Conservation (phyloP, 2,113 vertebrate genomes). For the Pycnonotus jocosus region DNA sequence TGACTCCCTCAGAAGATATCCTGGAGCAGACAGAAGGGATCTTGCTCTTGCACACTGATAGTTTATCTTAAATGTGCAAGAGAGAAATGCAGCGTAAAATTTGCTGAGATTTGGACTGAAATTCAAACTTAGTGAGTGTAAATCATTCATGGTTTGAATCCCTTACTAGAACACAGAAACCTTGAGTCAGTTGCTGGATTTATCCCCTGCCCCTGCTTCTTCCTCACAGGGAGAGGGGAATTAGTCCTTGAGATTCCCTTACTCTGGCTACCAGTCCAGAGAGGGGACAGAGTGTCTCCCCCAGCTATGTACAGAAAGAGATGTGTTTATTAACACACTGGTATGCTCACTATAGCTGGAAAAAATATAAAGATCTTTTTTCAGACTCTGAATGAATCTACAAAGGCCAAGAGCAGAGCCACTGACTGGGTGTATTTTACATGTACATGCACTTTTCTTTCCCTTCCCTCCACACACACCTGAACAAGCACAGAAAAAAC, state of each 20-base stretch:
- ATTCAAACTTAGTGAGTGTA: neutral
- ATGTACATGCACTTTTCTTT: neutral
- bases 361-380: neutral
- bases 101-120: neutral
- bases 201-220: neutral
- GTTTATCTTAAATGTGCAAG: neutral
- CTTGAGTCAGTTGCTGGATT: neutral
- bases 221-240: neutral
- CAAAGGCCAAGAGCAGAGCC: neutral
- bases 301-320: neutral
- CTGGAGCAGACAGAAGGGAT: neutral
- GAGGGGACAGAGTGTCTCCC: accelerated
- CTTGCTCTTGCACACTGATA: neutral
- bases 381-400: neutral
- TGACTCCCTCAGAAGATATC: neutral
- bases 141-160: neutral
- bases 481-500: neutral
- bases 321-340: neutral
- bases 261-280: neutral
- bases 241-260: neutral
- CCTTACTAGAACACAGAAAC: neutral
- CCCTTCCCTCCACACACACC: neutral
- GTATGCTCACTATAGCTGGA: neutral
- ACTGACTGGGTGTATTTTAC: neutral
- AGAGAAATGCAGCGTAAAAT: neutral